phyloP scores from a whole-genome alignment of 2,797 vertebrate genomes.

The Melanotaenia nigrans region DNA sequence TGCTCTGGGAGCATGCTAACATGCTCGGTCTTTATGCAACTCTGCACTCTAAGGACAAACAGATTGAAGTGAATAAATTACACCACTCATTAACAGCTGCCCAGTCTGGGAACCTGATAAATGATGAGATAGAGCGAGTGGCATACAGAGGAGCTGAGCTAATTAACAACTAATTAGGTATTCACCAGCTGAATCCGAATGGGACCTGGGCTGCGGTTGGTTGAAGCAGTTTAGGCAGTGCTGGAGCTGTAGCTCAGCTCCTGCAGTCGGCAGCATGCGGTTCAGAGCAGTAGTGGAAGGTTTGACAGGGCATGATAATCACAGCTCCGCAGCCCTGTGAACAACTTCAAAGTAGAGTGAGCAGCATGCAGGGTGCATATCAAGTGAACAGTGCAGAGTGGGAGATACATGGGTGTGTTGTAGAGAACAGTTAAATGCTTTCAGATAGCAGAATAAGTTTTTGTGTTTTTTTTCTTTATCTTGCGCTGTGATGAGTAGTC shows the following conservation, averaged over 20 bases:
- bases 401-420: constrained; percentile 43
- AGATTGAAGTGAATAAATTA: constrained; percentile 80
- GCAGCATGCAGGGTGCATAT: constrained; percentile 71
- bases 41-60: constrained; percentile 58
- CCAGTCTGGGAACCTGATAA: constrained; percentile 73
- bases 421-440: constrained; percentile 37
- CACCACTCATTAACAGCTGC: constrained; percentile 72
- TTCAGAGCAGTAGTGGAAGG: constrained; percentile 48
- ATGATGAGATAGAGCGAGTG: constrained; percentile 59
- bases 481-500: constrained; percentile 42
- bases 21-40: constrained; percentile 36
- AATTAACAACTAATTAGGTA: constrained; percentile 74
- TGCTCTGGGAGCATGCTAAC: background rate
- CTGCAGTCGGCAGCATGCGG: constrained; percentile 52
- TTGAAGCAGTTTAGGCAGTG: constrained; percentile 19
- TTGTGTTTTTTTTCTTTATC: constrained; percentile 34
- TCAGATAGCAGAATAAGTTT: constrained; percentile 37
- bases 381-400: constrained; percentile 71
- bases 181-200: constrained; percentile 52
- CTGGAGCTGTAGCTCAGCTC: constrained; percentile 26
- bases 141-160: constrained; percentile 49
- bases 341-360: constrained; percentile 72
- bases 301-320: constrained; percentile 67
- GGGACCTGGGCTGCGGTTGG: constrained; percentile 27
- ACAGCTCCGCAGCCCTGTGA: constrained; percentile 65